Conservation (phyloP, 1,140 invertebrate genomes). For the Cherax quadricarinatus region DNA sequence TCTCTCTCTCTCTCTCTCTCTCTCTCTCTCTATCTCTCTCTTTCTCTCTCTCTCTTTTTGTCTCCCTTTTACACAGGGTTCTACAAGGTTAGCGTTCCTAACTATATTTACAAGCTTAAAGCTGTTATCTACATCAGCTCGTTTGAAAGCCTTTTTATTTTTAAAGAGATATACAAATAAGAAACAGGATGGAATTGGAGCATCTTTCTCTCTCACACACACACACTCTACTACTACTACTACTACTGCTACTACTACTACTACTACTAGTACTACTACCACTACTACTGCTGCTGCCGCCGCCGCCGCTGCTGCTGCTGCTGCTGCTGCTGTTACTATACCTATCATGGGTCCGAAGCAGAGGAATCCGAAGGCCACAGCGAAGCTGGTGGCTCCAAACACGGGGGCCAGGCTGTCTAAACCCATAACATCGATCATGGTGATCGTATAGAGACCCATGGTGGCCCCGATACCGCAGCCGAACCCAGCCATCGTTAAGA, state of each 20-base stretch:
- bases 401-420: slow-evolving; percentile 15
- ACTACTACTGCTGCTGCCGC: too few relatives aligned
- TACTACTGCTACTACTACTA: too few relatives aligned
- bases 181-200: too few relatives aligned
- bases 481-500: slow-evolving; percentile 8
- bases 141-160: background rate
- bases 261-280: too few relatives aligned
- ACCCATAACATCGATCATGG: slow-evolving; percentile 58
- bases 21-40: slow-evolving; percentile 17
- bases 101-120: too few relatives aligned
- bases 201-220: too few relatives aligned
- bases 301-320: too few relatives aligned
- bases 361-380: slow-evolving; percentile 23
- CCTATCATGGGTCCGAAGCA: slow-evolving; percentile 35
- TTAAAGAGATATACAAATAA: too few relatives aligned
- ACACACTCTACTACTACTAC: too few relatives aligned
- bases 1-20: slow-evolving; percentile 21
- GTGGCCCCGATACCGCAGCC: slow-evolving; percentile 34
- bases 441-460: slow-evolving; percentile 41
- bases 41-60: background rate
- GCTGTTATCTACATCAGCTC: background rate
- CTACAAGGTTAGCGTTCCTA: too few relatives aligned
- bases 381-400: slow-evolving; percentile 23
- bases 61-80: background rate
- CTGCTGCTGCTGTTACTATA: slow-evolving; percentile 2